These are phyloP conservation scores for Toxotes jaculatrix DNA, from an alignment of 2,113 vertebrate genomes.

Conservation along the genomic window DNA sequence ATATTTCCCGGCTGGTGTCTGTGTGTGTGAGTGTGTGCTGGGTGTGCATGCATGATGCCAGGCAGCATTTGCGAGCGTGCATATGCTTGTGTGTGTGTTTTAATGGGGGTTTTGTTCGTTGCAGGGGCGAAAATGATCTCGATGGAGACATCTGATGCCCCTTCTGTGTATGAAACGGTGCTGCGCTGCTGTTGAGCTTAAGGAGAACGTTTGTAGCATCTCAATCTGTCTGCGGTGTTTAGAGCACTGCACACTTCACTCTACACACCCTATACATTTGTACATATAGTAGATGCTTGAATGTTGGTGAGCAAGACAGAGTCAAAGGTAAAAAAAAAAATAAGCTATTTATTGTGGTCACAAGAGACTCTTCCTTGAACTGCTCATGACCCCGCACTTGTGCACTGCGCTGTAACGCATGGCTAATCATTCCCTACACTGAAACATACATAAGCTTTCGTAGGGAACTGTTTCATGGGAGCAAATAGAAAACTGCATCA, in stretches of 20 bases:
- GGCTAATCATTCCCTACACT: background rate
- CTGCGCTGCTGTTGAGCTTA: constrained; percentile 42
- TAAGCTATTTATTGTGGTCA: background rate
- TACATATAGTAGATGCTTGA: background rate
- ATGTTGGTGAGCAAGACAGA: background rate
- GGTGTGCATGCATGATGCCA: constrained; percentile 5
- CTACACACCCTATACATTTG: background rate
- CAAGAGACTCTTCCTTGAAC: constrained; percentile 40
- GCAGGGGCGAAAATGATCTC: constrained; percentile 44
- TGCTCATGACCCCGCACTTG: constrained; percentile 21
- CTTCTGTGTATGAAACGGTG: constrained; percentile 32
- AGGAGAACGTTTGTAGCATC: constrained; percentile 48
- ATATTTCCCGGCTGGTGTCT: constrained; percentile 55
- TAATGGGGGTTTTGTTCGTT: constrained; percentile 33
- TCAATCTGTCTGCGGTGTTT: constrained; percentile 42
- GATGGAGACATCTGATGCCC: constrained; percentile 43
- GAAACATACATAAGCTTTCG: constrained; percentile 23
- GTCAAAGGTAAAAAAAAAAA: constrained; percentile 23
- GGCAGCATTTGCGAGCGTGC: constrained; percentile 38
- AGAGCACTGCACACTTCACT: constrained; percentile 12
- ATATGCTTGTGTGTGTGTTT: constrained; percentile 17
- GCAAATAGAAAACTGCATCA: background rate
- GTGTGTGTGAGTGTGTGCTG: constrained; percentile 22
- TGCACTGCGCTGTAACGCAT: constrained; percentile 3
- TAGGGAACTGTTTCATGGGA: background rate